Evolutionary conservation across 2,888 invertebrate species (phyloP), one percentile per base, ranked within the genome.

Genomic region (Cephus pygmeus): DNA sequence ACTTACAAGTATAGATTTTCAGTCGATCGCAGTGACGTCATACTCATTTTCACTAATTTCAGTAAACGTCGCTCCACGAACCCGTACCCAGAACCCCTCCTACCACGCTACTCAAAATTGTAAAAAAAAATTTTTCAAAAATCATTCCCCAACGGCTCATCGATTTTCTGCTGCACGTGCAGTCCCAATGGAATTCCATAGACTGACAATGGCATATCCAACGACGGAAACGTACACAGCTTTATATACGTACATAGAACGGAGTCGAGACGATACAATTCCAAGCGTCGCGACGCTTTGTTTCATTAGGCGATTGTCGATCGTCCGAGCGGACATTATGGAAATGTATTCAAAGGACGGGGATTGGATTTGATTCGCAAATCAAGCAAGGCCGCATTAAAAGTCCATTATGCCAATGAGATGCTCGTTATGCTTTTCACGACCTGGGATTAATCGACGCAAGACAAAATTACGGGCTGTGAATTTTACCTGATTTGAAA

Each of bases 311-410:
- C 76, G 71, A 76, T 77, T 56, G 77, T 74, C 77, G 74, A 80
- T 78, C 75, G 76, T 56, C 71, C 33, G 69, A 34, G 34, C n/a
- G 34, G 4, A 71, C 75, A 81, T 81, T 81, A 83, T 81, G 81
- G 73, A 83, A 83, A 82, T 83, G 76, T 78, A 76, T 79, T 80
- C 76, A 71, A 75, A 77, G 75, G 76, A 78, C 78, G 79, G 69
- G 69, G 71, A 71, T 71, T 82, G 56, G 69, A 69, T 74, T 76
- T 78, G 80, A 82, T 77, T 83, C 80, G 83, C 82, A 81, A 85
- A 85, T 85, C 85, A 83, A 85, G 84, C 71, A 31, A 34, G 31
- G 71, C 15, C 85, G 81, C 84, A 85, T 85, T 85, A 85, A 85
- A 85, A 85, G 85, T 85, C 85, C 85, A 85, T 85, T 85, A 85